phyloP scores from a whole-genome alignment of 1,140 invertebrate species.

The Ips typographus region DNA sequence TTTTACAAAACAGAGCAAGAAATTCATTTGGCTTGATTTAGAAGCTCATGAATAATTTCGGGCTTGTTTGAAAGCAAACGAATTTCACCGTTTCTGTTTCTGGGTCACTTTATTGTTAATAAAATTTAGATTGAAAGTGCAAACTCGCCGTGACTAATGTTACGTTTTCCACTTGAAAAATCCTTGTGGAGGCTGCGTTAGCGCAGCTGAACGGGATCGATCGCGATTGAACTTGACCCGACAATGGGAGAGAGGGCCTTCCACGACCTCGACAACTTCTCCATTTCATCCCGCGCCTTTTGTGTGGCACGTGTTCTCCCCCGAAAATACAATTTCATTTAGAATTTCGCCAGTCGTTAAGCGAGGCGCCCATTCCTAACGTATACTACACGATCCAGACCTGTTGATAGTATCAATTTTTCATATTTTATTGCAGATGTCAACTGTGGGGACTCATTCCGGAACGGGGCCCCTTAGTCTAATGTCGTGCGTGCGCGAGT shows the following conservation, averaged over 20 bases:
- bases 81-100: slow-evolving; percentile 3
- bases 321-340: background rate
- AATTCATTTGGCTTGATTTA: slow-evolving; percentile 19
- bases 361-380: too few species aligned
- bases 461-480: slow-evolving; percentile 49
- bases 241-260: slow-evolving; percentile 12
- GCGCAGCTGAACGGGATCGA: slow-evolving; percentile 21
- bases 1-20: slow-evolving; percentile 28
- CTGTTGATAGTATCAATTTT: background rate
- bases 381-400: too few species aligned
- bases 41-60: slow-evolving; percentile 12
- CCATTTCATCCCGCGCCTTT: background rate
- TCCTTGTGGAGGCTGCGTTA: slow-evolving; percentile 25
- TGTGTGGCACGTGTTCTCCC: slow-evolving; percentile 4
- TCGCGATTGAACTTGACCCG: slow-evolving; percentile 28
- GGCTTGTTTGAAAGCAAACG: background rate
- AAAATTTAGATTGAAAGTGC: background rate
- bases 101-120: slow-evolving; percentile 4
- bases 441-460: slow-evolving; percentile 43
- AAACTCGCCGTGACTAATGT: background rate
- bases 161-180: background rate
- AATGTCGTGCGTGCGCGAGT: slow-evolving; percentile 59
- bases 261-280: slow-evolving; percentile 27
- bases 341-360: background rate
- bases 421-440: slow-evolving; percentile 41